Evolutionary conservation across 92 coral and sea anemone genomes (phyloP), one percentile per base, ranked within the genome.

Genomic region (Hydrozoanthus gracilis): DNA sequence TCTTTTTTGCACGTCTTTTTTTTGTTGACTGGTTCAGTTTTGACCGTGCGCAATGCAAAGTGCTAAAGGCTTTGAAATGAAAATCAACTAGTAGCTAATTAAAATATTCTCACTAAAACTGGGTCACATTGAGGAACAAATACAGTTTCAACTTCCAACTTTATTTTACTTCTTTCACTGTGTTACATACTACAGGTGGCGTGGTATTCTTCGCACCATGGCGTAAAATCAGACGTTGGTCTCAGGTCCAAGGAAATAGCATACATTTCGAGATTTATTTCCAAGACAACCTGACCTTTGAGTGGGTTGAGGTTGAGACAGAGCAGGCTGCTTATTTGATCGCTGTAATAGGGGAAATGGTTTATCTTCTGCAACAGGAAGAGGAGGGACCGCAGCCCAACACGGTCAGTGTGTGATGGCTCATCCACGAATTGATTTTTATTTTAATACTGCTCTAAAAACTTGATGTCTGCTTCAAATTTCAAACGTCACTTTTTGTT

Each of bases 221-320:
- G 98, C 86, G 88, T 18, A 94, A 91, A 70, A 91, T 96, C 70
- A 95, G 98, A 11, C 98, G 96, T 44, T 94, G 95, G 98, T 90
- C 95, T 4, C 93, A 91, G 70, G 95, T 89, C 16, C 95, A 92
- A 60, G 98, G 95, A 2, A 93, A 91, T 87, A 96, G 98, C 61
- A 84, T 96, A 52, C 96, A 96, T 79, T 96, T 92, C 50, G 98
- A 96, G 88, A 87, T 96, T 13, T 92, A 90, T 90, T 92, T 94
- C 83, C 90, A 95, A 64, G 94, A 91, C 16, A 92, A 95, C 83
- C 78, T 94, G 86, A 49, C 92, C 4, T 92, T 96, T 78, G 95
- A 94, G 65, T 96, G 98, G 98, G 80, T 96, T 4, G 96, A 95
- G 77, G 91, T 96, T 0, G 94, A 94, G 51, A 91, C 98, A 0